A percentile compares a stretch with the other conserved stretches of the same genome.
Conservation (phyloP, 2,113 vertebrate species). For the Rutilus rutilus region DNA sequence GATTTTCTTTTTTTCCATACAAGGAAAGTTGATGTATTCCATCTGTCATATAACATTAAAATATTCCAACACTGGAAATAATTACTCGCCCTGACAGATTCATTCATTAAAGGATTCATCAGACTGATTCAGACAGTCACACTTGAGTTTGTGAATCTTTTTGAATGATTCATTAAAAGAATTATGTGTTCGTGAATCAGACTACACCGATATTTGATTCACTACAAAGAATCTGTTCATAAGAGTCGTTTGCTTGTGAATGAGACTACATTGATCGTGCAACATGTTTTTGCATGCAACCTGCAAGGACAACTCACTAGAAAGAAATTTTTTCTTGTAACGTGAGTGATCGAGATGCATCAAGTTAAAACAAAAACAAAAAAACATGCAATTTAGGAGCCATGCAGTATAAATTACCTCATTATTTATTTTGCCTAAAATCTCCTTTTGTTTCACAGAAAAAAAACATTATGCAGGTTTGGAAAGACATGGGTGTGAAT, state of each 20-base stretch:
- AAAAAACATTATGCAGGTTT: not conserved
- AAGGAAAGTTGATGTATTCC: too few relatives aligned
- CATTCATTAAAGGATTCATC: too few relatives aligned
- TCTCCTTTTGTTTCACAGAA: not conserved
- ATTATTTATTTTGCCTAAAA: not conserved
- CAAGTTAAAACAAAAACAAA: not conserved
- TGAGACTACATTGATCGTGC: not conserved
- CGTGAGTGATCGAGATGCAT: not conserved
- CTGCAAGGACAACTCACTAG: not conserved
- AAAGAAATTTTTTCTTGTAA: not conserved
- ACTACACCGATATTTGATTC: not conserved
- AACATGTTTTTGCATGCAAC: not conserved
- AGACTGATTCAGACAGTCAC: too few relatives aligned
- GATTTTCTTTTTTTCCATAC: too few relatives aligned
- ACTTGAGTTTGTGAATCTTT: too few relatives aligned
- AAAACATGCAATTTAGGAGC: not conserved
- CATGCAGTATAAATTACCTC: not conserved
- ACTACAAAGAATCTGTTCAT: not conserved
- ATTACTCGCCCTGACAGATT: too few relatives aligned
- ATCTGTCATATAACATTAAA: too few relatives aligned
- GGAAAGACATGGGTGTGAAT: too few relatives aligned
- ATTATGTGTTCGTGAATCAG: too few relatives aligned
- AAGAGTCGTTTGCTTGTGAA: not conserved
- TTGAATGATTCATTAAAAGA: too few relatives aligned
- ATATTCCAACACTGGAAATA: too few relatives aligned